Conservation (phyloP, 2,888 invertebrate species). For the Meliscaeva auricollis region DNA sequence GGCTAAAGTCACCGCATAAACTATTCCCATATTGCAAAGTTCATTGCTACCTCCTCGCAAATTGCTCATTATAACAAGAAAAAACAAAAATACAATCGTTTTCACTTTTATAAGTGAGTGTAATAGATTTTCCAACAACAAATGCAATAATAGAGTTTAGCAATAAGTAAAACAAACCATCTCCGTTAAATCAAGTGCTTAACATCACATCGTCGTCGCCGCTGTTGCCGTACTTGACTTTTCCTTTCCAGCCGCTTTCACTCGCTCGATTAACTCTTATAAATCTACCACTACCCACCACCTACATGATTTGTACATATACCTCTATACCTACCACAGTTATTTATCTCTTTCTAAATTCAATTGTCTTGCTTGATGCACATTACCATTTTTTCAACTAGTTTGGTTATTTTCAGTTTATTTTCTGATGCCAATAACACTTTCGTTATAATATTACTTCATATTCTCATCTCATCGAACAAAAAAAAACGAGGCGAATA, state of each 20-base stretch:
- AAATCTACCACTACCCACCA: constrained; percentile 19
- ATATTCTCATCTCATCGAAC: constrained; percentile 59
- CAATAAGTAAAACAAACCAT: constrained; percentile 40
- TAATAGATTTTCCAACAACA: constrained; percentile 44
- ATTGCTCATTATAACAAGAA: constrained; percentile 5
- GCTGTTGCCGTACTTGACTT: constrained; percentile 58
- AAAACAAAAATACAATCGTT: constrained; percentile 40
- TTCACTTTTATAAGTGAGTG: constrained; percentile 61
- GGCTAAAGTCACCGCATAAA: constrained; percentile 17
- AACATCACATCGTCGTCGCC: constrained; percentile 43
- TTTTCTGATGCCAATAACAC: constrained; percentile 62
- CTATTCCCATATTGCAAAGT: constrained; percentile 37
- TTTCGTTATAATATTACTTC: constrained; percentile 69
- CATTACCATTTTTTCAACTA: constrained; percentile 26
- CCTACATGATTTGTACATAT: not conserved
- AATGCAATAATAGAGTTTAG: not conserved
- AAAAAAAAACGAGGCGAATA: constrained; percentile 44
- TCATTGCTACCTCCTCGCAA: constrained; percentile 44
- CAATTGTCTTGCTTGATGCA: constrained; percentile 60
- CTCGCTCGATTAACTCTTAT: constrained; percentile 62
- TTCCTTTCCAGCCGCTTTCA: constrained; percentile 71
- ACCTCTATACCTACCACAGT: not conserved
- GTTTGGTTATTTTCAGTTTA: constrained; percentile 41
- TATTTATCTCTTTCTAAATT: constrained; percentile 41
- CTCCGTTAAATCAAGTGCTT: constrained; percentile 63